phyloP scores from a whole-genome alignment of 2,888 invertebrate genomes.

The Ochropacha duplaris region DNA sequence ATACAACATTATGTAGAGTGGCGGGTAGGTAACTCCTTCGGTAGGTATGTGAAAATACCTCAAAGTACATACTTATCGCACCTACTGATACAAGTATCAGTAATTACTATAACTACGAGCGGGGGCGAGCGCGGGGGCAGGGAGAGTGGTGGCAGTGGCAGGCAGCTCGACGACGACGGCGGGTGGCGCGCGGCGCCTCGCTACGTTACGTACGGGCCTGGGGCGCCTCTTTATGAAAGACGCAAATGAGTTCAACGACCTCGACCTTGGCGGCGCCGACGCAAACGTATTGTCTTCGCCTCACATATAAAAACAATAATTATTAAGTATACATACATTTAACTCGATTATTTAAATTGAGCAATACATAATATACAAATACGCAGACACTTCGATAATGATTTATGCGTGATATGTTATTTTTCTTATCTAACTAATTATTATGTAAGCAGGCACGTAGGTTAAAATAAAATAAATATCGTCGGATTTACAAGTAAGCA shows the following conservation, averaged over 20 bases:
- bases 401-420: conserved; percentile 21
- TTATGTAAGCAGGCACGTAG: conserved; percentile 13
- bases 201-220: too few species aligned
- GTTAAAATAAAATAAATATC: too few species aligned
- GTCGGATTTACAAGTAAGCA: background rate
- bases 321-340: too few species aligned
- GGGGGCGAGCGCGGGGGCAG: conserved; percentile 21
- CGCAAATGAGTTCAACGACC: conserved; percentile 75
- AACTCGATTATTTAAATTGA: conserved; percentile 14
- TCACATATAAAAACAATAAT: conserved; percentile 42
- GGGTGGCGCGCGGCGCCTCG: conserved; percentile 11
- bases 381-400: conserved; percentile 13
- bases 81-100: too few species aligned
- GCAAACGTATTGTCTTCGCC: conserved; percentile 57
- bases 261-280: conserved; percentile 73
- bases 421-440: conserved; percentile 26
- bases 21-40: too few species aligned
- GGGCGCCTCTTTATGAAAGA: conserved; percentile 60
- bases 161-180: conserved; percentile 9
- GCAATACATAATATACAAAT: conserved; percentile 6
- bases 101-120: conserved; percentile 50
- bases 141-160: too few species aligned
- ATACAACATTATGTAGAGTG: too few species aligned
- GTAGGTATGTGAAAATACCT: too few species aligned
- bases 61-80: too few species aligned